Evolutionary conservation across 2,113 vertebrate species (phyloP).

Genomic region (Nesogale talazaci): DNA sequence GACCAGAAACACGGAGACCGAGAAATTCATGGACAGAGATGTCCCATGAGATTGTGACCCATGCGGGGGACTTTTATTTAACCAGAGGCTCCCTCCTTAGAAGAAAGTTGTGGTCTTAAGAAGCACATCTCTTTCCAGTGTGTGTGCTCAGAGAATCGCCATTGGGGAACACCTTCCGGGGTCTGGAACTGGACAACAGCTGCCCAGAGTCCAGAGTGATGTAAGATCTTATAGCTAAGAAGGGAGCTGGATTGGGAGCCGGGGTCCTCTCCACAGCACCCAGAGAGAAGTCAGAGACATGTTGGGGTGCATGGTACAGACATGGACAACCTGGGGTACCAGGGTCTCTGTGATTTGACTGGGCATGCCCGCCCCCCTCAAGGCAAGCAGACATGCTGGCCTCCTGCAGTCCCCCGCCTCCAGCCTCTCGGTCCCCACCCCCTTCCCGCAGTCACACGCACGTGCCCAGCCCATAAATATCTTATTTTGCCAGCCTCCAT

Average conservation of each 20-base stretch:
- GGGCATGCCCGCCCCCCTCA: background rate
- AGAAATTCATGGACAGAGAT: background rate
- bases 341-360: background rate
- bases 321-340: background rate
- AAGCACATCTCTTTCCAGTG: background rate
- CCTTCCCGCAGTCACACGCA: constrained; percentile 82
- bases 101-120: background rate
- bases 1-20: background rate
- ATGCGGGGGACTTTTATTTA: background rate
- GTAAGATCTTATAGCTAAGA: background rate
- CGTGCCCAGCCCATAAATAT: constrained; percentile 91
- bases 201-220: background rate
- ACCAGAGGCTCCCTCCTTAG: background rate
- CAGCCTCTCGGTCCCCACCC: background rate
- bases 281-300: accelerated
- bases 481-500: constrained; percentile 92
- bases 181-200: background rate
- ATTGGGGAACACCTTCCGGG: background rate
- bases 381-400: constrained; percentile 84
- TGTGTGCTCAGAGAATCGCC: background rate
- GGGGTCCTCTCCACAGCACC: accelerated
- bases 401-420: constrained; percentile 56
- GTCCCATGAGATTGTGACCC: background rate
- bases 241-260: background rate
- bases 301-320: accelerated